Conservation (phyloP, 35 echinoderm and acorn worm species). For the Anneissia japonica region DNA sequence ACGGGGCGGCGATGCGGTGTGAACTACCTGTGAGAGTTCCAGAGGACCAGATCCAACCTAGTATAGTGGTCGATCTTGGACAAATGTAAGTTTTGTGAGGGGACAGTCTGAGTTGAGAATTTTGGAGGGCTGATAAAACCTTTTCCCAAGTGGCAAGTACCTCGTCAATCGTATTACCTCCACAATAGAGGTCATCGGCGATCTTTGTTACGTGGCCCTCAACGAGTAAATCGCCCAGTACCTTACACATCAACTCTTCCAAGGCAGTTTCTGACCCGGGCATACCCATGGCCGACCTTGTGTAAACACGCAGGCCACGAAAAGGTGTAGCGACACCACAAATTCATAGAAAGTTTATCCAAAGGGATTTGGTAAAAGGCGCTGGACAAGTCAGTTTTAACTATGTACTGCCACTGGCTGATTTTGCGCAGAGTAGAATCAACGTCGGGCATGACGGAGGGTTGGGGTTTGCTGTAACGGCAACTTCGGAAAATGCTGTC, state of each 20-base stretch:
- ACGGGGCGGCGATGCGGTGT: constrained; percentile 17
- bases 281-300: constrained; percentile 41
- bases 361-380: not conserved
- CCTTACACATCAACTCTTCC: constrained; percentile 51
- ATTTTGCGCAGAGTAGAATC: not conserved
- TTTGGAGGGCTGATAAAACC: constrained; percentile 23
- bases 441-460: constrained; percentile 18
- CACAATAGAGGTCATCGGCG: constrained; percentile 56
- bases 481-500: not conserved
- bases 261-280: constrained; percentile 45
- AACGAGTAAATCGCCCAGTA: constrained; percentile 42
- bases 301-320: constrained; percentile 22
- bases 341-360: not conserved
- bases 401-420: not conserved
- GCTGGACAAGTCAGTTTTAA: not conserved
- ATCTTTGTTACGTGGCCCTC: constrained; percentile 44
- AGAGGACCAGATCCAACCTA: constrained; percentile 31
- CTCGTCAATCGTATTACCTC: constrained; percentile 40
- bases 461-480: not conserved
- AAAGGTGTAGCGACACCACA: not conserved
- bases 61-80: constrained; percentile 34
- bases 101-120: constrained; percentile 20
- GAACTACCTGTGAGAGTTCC: not conserved
- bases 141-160: constrained; percentile 22
- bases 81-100: constrained; percentile 34